Evolutionary conservation across 2,113 vertebrate genomes (phyloP), one percentile per base, ranked within the genome.

Genomic region (Jaculus jaculus): DNA sequence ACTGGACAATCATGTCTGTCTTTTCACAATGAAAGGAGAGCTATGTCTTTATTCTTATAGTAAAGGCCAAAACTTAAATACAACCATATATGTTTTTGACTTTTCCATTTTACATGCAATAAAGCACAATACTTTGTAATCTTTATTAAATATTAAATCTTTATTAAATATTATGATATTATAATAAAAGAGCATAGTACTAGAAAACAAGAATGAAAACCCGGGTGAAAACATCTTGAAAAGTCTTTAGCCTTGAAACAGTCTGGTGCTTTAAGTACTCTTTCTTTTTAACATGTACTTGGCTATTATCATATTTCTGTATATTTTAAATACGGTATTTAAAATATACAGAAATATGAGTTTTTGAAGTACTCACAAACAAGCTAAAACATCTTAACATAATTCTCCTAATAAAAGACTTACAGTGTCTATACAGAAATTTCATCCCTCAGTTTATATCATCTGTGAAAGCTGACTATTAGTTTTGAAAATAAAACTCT

Each of bases 201-300:
- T 81, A 10, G 60, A 79, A 93, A 95, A 71, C 63, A 86, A 66
- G 30, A 84, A 66, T 18, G 47, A 92, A 93, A 94, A 78, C 6
- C 3, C 2, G 72, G 51, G 10, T 66, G 60, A 47, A 71, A 81
- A 89, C 5, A 34, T 82, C 77, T 87, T 75, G 73, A 93, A 84
- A 95, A 95, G 82, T 93, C 60, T 72, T 95, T 89, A 81, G 51
- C 72, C 72, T 96, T 94, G 42, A 89, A 89, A 61, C 28, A 30
- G 24, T 84, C 71, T 83, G 88, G 34, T 17, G n/a, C 32, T n/a
- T 84, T 89, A 54, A 13, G 12, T 13, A 85, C 79, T 85, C 58
- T 94, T 84, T 77, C 75, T 47, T 75, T 86, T 61, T 85, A 74
- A 24, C 28, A n/a, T 75, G 32, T 3, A 79, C 28, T 89, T 93